These are phyloP conservation scores for Pachycephala philippinensis DNA, from an alignment of 2,113 vertebrate species.

Conservation along the genomic window DNA sequence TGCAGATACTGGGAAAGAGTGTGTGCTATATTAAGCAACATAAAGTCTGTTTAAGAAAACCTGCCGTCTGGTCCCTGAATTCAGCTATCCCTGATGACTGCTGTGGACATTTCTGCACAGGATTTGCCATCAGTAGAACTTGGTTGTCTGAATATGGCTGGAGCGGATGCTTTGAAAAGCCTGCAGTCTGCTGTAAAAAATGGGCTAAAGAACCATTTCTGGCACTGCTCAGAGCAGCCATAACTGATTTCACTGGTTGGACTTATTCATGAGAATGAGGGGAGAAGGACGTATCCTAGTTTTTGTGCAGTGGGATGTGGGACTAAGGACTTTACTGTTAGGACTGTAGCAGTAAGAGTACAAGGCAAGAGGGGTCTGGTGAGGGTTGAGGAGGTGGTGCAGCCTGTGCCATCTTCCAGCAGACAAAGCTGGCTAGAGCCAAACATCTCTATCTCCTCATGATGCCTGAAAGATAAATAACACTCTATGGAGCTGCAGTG, in stretches of 20 bases:
- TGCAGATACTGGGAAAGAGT: slow-evolving; percentile 18
- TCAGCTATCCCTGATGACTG: background rate
- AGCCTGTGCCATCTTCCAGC: background rate
- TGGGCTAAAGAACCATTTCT: background rate
- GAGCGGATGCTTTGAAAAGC: background rate
- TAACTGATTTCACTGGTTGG: background rate
- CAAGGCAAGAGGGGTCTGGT: background rate
- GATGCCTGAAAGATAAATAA: background rate
- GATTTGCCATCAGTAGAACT: background rate
- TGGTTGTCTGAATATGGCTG: background rate
- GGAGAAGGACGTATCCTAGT: background rate
- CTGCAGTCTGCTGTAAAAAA: background rate
- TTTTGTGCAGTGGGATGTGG: background rate
- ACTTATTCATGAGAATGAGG: background rate
- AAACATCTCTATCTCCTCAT: background rate
- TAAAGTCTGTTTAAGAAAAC: slow-evolving; percentile 24
- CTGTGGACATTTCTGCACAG: background rate
- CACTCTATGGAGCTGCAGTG: background rate
- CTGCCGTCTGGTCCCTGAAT: slow-evolving; percentile 1
- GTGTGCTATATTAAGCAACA: slow-evolving; percentile 35
- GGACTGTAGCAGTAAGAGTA: background rate
- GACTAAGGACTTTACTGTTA: background rate
- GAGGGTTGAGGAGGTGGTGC: background rate
- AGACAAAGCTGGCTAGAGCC: background rate
- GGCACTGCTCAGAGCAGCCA: background rate